Base-by-base conservation (phyloP, 2,113 vertebrate genomes). In the Xiphophorus couchianus region DNA sequence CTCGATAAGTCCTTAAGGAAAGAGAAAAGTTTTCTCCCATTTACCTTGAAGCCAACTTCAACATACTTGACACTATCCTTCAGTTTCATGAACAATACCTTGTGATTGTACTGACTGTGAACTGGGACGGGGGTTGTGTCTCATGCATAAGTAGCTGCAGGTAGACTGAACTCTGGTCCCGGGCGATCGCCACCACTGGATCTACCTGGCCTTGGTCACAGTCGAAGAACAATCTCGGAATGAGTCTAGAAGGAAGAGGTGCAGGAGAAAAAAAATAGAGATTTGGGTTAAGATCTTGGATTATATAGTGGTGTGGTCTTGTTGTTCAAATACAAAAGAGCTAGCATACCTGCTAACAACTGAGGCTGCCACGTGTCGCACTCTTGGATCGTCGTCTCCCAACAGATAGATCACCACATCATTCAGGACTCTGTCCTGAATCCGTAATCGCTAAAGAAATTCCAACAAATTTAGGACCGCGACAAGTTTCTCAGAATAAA, bases 121-220 rank as follows among this genome's bases (percentile, higher is more conserved):
- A 96, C 90, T 97, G 97, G 7, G 97, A 98, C 0, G 96, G 95
- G 0, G 97, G 96, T 78, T 95, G 97, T 0, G 96, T 95, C 93
- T 99, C 98, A 0, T 99, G 98, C 98, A 99, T 98, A 15, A 99
- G 94, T 3, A 98, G 95, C 86, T 98, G 97, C 84, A 99, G 89
- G 88, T 98, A 95, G 7, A 97, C 94, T 33, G 95, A 95, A 89
- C 97, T 98, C 89, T 99, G 98, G 77, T 98, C 97, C 80, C 97
- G 93, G 35, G 98, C 98, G 28, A 96, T 94, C 0, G 98, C 97
- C 81, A 99, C 98, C 15, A 99, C 96, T 0, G 98, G 97, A 82
- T 99, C 98, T 1, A 94, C 95, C 76, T 99, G 98, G 15, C 96
- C 97, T 91, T 96, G 97, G 84, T 99, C 98, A 73, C 98, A 98